These are phyloP conservation scores for Caenorhabditis macrosperma DNA, from an alignment of 2,888 invertebrate genomes.

Conservation along the genomic window DNA sequence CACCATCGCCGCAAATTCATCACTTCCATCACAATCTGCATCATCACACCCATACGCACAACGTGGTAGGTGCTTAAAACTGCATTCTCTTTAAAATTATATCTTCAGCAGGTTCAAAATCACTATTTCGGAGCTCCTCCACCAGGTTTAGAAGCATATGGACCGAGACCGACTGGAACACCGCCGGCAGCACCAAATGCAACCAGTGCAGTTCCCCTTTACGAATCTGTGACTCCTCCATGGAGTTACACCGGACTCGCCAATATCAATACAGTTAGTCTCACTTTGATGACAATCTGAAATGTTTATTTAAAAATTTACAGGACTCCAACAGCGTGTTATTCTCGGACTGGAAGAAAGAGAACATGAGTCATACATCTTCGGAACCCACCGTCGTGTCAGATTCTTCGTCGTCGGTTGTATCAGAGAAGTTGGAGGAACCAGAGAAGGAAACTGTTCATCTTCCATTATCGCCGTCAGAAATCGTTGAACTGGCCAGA, in stretches of 20 bases:
- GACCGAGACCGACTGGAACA: constrained; percentile 13
- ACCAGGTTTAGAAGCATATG: constrained; percentile 24
- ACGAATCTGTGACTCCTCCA: constrained; percentile 6
- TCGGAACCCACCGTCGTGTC: constrained; percentile 20
- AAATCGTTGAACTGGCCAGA: constrained; percentile 33
- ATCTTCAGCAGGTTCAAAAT: constrained; percentile 56
- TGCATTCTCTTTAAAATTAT: background rate
- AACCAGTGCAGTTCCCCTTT: constrained; percentile 7
- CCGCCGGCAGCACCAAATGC: background rate
- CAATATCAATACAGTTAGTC: constrained; percentile 17
- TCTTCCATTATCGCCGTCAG: constrained; percentile 29
- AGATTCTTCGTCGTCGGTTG: constrained; percentile 16
- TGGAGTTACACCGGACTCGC: constrained; percentile 37
- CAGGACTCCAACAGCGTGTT: constrained; percentile 19
- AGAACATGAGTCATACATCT: constrained; percentile 38
- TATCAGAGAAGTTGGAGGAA: constrained; percentile 2
- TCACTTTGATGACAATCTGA: background rate
- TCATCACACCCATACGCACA: constrained; percentile 65
- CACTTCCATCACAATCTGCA: constrained; percentile 62
- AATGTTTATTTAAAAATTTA: background rate
- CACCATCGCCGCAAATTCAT: constrained; percentile 54
- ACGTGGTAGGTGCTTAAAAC: constrained; percentile 54
- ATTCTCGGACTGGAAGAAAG: constrained; percentile 58
- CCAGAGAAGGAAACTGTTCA: background rate
- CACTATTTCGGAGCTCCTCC: constrained; percentile 47